These are phyloP conservation scores for Drosophila kepulauana DNA, from an alignment of 1,140 invertebrate species.

Conservation along the genomic window DNA sequence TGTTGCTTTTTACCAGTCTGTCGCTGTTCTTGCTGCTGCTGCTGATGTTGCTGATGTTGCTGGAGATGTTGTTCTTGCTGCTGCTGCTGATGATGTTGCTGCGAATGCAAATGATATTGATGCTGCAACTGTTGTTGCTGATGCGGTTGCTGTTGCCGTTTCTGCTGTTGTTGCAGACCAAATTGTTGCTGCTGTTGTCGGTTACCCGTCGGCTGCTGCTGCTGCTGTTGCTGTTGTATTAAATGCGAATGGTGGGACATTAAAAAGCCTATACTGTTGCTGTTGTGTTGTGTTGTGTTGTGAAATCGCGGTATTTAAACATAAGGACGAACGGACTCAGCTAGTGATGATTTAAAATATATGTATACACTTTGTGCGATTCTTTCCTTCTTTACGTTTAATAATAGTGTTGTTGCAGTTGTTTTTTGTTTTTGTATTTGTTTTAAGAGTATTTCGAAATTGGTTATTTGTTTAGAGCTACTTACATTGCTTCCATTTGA, in stretches of 20 bases:
- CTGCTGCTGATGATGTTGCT: constrained; percentile 63
- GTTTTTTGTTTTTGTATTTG: neutral
- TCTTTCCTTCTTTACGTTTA: too few species aligned
- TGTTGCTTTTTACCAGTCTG: constrained; percentile 39
- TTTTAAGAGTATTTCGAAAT: neutral
- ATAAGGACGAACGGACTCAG: too few species aligned
- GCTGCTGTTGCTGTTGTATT: constrained; percentile 60
- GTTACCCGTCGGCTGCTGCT: constrained; percentile 48
- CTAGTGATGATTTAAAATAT: too few species aligned
- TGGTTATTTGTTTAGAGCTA: constrained; percentile 25
- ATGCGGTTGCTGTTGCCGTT: constrained; percentile 44
- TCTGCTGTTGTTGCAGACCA: constrained; percentile 38
- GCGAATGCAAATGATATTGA: constrained; percentile 64
- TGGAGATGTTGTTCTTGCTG: constrained; percentile 62
- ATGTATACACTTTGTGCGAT: too few species aligned
- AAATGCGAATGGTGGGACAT: constrained; percentile 70
- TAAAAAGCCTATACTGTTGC: constrained; percentile 44
- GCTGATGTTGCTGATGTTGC: constrained; percentile 45
- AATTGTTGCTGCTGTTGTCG: constrained; percentile 44
- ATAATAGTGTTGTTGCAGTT: neutral
- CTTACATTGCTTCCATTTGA: constrained; percentile 81
- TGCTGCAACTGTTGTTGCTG: constrained; percentile 57
- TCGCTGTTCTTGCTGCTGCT: constrained; percentile 32
- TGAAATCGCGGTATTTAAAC: too few species aligned
- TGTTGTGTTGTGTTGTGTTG: too few species aligned